phyloP scores from a whole-genome alignment of 2,888 invertebrate genomes.

The Nomada fucata region DNA sequence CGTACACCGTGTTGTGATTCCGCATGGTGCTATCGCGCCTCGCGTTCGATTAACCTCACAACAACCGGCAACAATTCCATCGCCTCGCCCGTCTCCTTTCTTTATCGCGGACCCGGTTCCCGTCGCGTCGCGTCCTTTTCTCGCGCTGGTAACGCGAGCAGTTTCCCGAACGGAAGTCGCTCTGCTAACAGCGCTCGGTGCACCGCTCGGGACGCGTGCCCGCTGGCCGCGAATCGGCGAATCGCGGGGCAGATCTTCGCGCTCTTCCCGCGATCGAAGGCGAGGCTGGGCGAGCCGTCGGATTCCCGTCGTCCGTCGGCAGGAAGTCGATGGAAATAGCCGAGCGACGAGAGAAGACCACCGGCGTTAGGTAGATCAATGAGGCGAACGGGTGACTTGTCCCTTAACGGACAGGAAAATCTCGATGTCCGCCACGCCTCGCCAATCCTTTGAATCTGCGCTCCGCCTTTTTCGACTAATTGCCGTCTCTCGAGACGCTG shows the following conservation, averaged over 20 bases:
- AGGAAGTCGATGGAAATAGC: conserved; percentile 63
- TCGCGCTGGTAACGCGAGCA: neutral
- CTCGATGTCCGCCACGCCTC: conserved; percentile 76
- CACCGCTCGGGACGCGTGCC: too few relatives aligned
- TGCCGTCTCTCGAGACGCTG: conserved; percentile 56
- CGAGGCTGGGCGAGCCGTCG: neutral
- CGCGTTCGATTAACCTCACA: conserved; percentile 72
- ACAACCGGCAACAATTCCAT: conserved; percentile 62
- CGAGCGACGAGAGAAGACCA: conserved; percentile 25
- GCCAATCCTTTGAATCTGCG: conserved; percentile 78
- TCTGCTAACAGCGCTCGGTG: neutral
- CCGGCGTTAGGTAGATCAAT: conserved; percentile 66
- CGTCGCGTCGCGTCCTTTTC: neutral
- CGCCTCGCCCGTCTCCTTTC: conserved; percentile 7
- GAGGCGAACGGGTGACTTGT: conserved; percentile 58
- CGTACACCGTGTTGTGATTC: conserved; percentile 76
- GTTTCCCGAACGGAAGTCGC: neutral
- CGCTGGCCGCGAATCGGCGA: too few relatives aligned
- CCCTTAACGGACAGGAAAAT: conserved; percentile 63
- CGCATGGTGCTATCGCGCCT: conserved; percentile 68
- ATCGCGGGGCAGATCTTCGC: neutral
- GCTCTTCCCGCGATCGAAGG: neutral
- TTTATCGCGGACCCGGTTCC: neutral
- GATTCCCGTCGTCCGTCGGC: neutral
- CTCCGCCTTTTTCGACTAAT: conserved; percentile 80